Evolutionary conservation across 92 coral and sea anemone genomes (phyloP), one percentile per base, ranked within the genome.

Genomic region (Meandrina meandrites): DNA sequence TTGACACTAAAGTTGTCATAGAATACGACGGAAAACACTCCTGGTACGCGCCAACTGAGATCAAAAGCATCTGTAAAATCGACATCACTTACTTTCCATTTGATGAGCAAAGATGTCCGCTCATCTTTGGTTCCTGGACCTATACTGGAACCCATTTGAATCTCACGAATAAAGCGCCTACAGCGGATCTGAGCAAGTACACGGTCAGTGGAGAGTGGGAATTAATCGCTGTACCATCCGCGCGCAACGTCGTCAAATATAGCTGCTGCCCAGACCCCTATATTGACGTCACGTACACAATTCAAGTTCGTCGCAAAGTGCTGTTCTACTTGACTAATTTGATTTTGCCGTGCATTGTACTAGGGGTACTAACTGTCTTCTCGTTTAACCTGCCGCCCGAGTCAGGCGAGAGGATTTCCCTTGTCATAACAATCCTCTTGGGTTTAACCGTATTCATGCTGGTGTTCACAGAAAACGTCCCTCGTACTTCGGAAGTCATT

Each of bases 91-190:
- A 35, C 83, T 97, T 97, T 72, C 99, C 99, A 16, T 97, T 97
- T 62, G 99, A 97, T 66, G 90, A 91, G 54, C 99, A 97, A 72
- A 90, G 83, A 54, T 97, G 99, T 54, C 78, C 84, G 27, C 88
- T 97, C n/a, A 90, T 86, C 22, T 93, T 97, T 70, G 99, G 99
- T 51, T 97, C 99, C 21, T 97, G 99, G 99, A 92, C 99, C 3
- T 95, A 93, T 90, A 92, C 95, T 22, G 93, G 97, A n/a, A 88
- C 81, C 62, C 79, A 79, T 15, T 76, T 97, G 50, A 96, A 95
- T 80, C 89, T 97, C 45, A 58, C 89, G 24, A 84, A 91, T 18
- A 85, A 88, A 51, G 30, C 76, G 11, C 40, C 72, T 60, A 70
- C 94, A 21, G 93, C 99, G 18, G 99, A 97, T 80, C 83, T 89